Percentiles rank a stretch among this genome's conserved stretches.
Conservation (phyloP, 2,888 invertebrate genomes). For the Terebella lapidaria region DNA sequence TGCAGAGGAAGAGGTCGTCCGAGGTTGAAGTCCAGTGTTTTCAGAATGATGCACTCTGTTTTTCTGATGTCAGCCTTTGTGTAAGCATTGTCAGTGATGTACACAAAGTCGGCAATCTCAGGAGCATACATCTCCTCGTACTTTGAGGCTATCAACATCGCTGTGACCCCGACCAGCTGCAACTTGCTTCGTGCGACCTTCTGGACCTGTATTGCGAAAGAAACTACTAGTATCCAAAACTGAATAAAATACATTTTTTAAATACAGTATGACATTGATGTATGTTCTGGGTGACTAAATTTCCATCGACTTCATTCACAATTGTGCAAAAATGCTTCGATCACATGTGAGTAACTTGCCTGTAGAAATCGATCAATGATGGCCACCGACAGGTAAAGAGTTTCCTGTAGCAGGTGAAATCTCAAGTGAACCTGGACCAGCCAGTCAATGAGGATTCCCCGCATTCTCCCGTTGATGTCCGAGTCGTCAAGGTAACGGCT, state of each 20-base stretch:
- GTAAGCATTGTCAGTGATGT: conserved; percentile 84
- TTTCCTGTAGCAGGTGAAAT: conserved; percentile 80
- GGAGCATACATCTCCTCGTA: conserved; percentile 92
- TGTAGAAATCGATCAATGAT: conserved; percentile 86
- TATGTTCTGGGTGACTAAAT: too few relatives aligned
- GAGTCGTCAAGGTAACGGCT: conserved; percentile 67
- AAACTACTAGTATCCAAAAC: neutral
- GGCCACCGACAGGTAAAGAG: conserved; percentile 80
- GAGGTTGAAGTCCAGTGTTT: conserved; percentile 72
- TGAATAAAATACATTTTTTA: neutral
- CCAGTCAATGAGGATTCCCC: conserved; percentile 88
- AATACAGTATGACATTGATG: too few relatives aligned
- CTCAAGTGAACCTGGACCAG: conserved; percentile 83
- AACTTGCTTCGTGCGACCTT: conserved; percentile 65
- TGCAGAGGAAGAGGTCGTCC: conserved; percentile 82
- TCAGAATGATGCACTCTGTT: conserved; percentile 78
- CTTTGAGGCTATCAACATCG: conserved; percentile 86
- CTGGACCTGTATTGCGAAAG: neutral
- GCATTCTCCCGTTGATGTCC: conserved; percentile 75
- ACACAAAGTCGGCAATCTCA: conserved; percentile 80
- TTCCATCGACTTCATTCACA: too few relatives aligned
- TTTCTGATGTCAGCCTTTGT: conserved; percentile 70
- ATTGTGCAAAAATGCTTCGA: neutral
- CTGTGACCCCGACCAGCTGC: conserved; percentile 83
- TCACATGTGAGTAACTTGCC: conserved; percentile 52